Percentiles rank a stretch among this genome's conserved stretches.
Evolutionary conservation across 2,888 invertebrate genomes (phyloP).

Genomic region (Dryadula phaetusa): DNA sequence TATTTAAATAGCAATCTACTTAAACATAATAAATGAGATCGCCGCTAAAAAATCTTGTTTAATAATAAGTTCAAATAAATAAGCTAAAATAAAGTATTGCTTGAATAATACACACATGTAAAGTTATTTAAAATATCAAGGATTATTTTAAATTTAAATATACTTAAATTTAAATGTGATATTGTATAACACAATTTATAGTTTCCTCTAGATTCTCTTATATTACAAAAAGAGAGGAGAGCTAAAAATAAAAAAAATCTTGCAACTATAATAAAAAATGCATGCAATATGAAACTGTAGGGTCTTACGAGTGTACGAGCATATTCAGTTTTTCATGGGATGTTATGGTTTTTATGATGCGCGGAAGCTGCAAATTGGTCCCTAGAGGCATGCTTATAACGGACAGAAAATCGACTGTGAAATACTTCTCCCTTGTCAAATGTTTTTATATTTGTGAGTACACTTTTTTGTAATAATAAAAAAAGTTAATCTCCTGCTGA

Average conservation of each 20-base stretch:
- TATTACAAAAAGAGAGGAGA: slow-evolving; percentile 8
- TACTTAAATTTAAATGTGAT: neutral
- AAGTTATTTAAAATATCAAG: too few species aligned
- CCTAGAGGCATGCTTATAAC: slow-evolving; percentile 52
- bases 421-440: slow-evolving; percentile 49
- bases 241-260: neutral
- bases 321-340: slow-evolving; percentile 64
- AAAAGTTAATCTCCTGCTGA: neutral
- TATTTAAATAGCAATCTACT: too few species aligned
- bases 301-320: slow-evolving; percentile 59
- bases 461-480: neutral
- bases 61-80: too few species aligned
- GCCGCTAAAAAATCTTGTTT: too few species aligned
- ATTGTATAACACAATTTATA: neutral
- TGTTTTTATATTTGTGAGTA: slow-evolving; percentile 26
- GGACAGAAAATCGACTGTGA: slow-evolving; percentile 50
- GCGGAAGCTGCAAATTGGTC: slow-evolving; percentile 48
- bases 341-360: slow-evolving; percentile 58
- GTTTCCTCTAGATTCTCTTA: neutral
- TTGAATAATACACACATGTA: too few species aligned
- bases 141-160: neutral
- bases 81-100: too few species aligned
- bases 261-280: slow-evolving; percentile 14
- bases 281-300: slow-evolving; percentile 33
- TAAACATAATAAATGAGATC: too few species aligned